Conservation (phyloP, 2,888 invertebrate genomes). For the Drosophila paracracens region DNA sequence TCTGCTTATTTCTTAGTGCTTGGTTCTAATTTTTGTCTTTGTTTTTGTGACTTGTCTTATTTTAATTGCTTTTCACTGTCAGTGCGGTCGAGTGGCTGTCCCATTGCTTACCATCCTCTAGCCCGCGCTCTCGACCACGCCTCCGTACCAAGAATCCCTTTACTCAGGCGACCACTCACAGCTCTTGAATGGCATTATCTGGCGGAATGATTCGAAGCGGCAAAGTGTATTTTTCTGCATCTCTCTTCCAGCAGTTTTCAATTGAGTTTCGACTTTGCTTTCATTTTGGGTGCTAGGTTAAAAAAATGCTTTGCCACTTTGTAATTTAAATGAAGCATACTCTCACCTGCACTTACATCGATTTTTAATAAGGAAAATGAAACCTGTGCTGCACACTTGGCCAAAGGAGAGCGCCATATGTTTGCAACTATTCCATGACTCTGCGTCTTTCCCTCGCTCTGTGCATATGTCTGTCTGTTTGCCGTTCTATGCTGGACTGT, state of each 20-base stretch:
- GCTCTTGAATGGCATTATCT: constrained; percentile 35
- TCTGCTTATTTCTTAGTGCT: neutral
- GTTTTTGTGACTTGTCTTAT: constrained; percentile 51
- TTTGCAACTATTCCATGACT: constrained; percentile 6
- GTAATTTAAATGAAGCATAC: constrained; percentile 62
- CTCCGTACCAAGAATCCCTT: neutral
- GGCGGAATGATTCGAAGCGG: constrained; percentile 12
- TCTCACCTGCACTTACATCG: constrained; percentile 7
- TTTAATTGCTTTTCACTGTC: constrained; percentile 76
- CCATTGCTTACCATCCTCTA: constrained; percentile 5
- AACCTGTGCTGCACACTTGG: constrained; percentile 63
- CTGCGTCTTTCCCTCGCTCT: constrained; percentile 3
- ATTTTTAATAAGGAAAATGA: constrained; percentile 69
- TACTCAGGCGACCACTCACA: constrained; percentile 4
- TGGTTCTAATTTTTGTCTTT: neutral
- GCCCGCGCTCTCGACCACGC: constrained; percentile 3
- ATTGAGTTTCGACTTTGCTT: constrained; percentile 38
- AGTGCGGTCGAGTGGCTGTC: constrained; percentile 56
- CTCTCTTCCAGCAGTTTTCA: constrained; percentile 18
- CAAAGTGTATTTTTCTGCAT: constrained; percentile 11
- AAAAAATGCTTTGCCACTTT: constrained; percentile 30
- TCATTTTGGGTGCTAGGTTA: constrained; percentile 21
- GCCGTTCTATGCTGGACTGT: constrained; percentile 23
- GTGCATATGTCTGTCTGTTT: constrained; percentile 14
- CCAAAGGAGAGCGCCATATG: constrained; percentile 51